Conservation (phyloP, 2,797 vertebrate genomes). For the Ptychadena robeensis region DNA sequence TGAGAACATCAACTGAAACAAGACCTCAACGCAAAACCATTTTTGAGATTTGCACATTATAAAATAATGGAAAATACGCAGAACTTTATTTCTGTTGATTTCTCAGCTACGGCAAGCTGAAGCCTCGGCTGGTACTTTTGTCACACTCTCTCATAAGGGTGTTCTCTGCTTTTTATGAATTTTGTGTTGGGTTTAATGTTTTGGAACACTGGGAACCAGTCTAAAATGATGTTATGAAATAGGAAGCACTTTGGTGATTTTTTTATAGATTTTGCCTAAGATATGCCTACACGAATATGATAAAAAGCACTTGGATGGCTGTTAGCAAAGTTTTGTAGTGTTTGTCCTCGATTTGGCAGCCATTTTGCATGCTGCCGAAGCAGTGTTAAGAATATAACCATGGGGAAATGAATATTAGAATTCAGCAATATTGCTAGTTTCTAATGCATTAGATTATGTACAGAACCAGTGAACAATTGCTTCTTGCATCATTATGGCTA, state of each 20-base stretch:
- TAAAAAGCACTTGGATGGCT: neutral
- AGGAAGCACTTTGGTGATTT: slow-evolving; percentile 12
- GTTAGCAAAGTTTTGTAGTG: neutral
- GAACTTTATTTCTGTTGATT: neutral
- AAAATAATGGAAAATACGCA: neutral
- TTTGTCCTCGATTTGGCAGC: neutral
- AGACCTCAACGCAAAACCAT: neutral
- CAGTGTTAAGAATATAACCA: neutral
- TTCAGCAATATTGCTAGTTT: no score
- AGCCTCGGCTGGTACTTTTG: no score
- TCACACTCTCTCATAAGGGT: no score
- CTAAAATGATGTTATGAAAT: slow-evolving; percentile 1
- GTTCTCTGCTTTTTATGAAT: neutral
- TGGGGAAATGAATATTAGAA: neutral
- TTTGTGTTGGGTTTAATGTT: neutral
- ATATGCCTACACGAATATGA: neutral
- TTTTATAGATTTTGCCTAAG: neutral
- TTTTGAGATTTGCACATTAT: neutral
- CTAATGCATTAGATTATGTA: neutral
- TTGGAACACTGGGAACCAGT: no score
- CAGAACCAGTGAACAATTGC: neutral
- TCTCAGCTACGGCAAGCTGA: neutral
- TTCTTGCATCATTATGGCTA: neutral
- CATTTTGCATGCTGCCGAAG: neutral
- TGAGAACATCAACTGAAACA: neutral